Evolutionary conservation across 2,797 vertebrate genomes (phyloP), one percentile per base, ranked within the genome.

Genomic region (Dendrocincla fuliginosa): DNA sequence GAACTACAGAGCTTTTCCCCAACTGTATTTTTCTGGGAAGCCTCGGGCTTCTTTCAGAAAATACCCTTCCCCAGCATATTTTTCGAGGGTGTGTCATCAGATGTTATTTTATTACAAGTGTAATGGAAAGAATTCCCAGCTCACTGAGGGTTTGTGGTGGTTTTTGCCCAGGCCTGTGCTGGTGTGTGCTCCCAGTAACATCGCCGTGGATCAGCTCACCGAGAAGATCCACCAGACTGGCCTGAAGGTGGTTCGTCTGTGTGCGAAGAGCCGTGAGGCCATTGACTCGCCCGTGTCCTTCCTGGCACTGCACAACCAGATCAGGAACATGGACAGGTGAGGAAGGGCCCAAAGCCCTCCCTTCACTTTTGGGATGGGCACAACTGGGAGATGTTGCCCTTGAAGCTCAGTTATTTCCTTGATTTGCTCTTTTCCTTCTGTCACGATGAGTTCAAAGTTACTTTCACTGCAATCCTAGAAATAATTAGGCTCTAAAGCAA

Each of bases 321-420:
- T 99, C 97, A 98, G 99, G 93, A 99, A 99, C 97, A 99, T 99
- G 99, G 99, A 99, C 96, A 99, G 99, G 99, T 99, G 56, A 87
- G 96, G 19, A 19, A 4, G 2, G 10, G 1, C 1, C 1, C 8
- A 2, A 52, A 33, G 3, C 1, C 15, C 42, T 19, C 20, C 0
- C 4, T 12, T 1, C 1, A 2, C 11, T 23, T 22, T 3, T 41
- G 4, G 17, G 35, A 0, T 52, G 74, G 65, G 2, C 32, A 2
- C 55, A 24, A 1, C 28, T 28, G 9, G 2, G 14, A 11, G 59
- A 1, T 11, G 33, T 2, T 7, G 14, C 17, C 1, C 11, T 30
- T 1, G 3, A 10, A 5, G 20, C 53, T 7, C 39, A 1, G 0
- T 6, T 5, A 3, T 10, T 35, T 15, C 6, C 16, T 37, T 7